Evolutionary conservation across 2,113 vertebrate species (phyloP), one percentile per base, ranked within the genome.

Genomic region (Cepphus grylle): DNA sequence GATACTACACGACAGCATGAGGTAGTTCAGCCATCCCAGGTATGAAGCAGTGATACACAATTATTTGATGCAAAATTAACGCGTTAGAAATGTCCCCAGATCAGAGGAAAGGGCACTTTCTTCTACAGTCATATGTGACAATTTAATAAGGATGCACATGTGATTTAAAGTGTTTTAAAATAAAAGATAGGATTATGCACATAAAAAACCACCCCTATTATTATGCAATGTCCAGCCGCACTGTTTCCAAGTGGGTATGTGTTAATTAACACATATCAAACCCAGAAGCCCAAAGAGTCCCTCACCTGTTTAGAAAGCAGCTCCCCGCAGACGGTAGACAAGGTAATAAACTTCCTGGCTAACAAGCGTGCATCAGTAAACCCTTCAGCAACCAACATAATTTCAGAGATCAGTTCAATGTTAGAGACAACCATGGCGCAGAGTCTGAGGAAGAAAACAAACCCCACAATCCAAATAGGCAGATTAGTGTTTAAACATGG

Each of bases 241-340:
- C 6, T 14, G 32, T 66, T 86, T 81, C 40, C 50, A 65, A 74
- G 19, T 19, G 15, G 52, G 17, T 10, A 8, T n/a, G 29, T 36
- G n/a, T 52, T 86, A 59, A 77, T 74, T 56, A 67, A 47, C 8
- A 25, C 0, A 0, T 8, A 47, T 47, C 13, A 87, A 90, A 27
- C 10, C 15, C 36, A 66, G 27, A 58, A 77, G 43, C 55, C 45
- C 61, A 81, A 69, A 82, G 27, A 82, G 47, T 38, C 10, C 8
- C 69, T 98, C 97, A 99, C 98, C 98, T 99, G 98, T 94, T 98
- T 98, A 85, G 98, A 99, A 47, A 99, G 98, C 61, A 99, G 98
- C 55, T 99, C 98, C 91, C 97, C 98, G 93, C 98, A 98, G 77
- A 99, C 97, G 7, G 38, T 97, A 90, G 98, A 98, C 27, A 99